A percentile compares a stretch with the other conserved stretches of the same genome.
Evolutionary conservation across 2,113 vertebrate genomes (phyloP).

Genomic region (Heptranchias perlo): DNA sequence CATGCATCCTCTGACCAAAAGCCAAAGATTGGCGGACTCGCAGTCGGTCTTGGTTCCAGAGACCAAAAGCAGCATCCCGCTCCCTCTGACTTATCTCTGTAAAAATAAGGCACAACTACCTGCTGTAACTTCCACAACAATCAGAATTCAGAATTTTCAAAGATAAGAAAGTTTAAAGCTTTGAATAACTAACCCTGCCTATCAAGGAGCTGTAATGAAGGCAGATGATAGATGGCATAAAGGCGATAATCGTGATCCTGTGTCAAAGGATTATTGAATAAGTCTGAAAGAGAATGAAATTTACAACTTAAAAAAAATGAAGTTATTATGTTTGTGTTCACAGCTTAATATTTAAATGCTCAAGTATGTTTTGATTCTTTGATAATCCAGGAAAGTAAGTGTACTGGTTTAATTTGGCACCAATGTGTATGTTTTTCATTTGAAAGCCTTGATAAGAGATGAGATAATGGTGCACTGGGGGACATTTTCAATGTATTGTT

Average conservation of each 20-base stretch:
- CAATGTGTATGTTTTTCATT: background rate
- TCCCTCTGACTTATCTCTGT: constrained; percentile 62
- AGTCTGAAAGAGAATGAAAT: constrained; percentile 48
- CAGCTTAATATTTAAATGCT: background rate
- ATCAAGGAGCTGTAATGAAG: constrained; percentile 62
- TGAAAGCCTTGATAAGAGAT: background rate
- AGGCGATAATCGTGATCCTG: constrained; percentile 57
- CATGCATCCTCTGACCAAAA: constrained; percentile 56
- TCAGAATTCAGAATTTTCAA: background rate
- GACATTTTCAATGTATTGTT: background rate
- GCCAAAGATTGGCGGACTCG: constrained; percentile 56
- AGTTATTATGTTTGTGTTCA: background rate
- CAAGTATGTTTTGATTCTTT: background rate
- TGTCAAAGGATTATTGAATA: constrained; percentile 67
- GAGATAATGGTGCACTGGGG: background rate
- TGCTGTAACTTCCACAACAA: background rate
- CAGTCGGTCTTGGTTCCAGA: constrained; percentile 50
- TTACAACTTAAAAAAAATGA: background rate
- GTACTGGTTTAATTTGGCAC: background rate
- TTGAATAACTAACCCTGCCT: constrained; percentile 55
- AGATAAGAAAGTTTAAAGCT: background rate
- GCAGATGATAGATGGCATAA: constrained; percentile 58
- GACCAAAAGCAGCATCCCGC: constrained; percentile 54
- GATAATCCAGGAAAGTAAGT: background rate
- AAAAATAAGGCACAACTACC: constrained; percentile 41